Evolutionary conservation across 2,113 vertebrate genomes (phyloP), one percentile per base, ranked within the genome.

Genomic region (Clarias batrachus): DNA sequence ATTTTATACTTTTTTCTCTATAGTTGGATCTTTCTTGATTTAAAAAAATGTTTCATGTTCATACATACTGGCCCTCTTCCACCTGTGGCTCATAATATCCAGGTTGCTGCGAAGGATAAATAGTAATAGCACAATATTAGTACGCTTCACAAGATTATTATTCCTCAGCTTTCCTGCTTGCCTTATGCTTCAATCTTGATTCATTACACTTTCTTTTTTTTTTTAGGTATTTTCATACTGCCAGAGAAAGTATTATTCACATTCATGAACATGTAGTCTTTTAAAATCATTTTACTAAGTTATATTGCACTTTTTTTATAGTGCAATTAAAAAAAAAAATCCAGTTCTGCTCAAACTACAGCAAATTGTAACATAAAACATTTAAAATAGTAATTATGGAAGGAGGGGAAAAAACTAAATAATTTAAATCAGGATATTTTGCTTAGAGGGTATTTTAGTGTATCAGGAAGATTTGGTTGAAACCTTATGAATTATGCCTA

Each of bases 61-160:
- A 73, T 82, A 95, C 96, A 94, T 91, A 97, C 96, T 93, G 90
- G 73, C 91, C 74, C 85, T 90, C 91, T 0, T 94, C 93, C 1
- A 68, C 57, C 60, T 93, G 93, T 37, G 96, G 96, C 87, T 97
- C 94, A 80, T 97, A 97, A 91, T 94, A 96, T 78, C 95, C 96
- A 13, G 96, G 96, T 91, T 94, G 96, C 97, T 97, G 93, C 74
- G 41, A 57, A 85, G 68, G 85, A 68, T 80, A 25, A 81, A 81
- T 41, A 62, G 59, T 25, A 21, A 25, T 14, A 62, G 57, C 30
- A 81, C 21, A 23, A 23, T 37, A 60, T 33, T 80, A 79, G 0
- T 4, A 60, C 37, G 11, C 48, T 76, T 76, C 41, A 76, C 70
- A 71, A 71, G 2, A 23, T 33, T 73, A 11, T 41, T 73, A 73